Conservation (phyloP, 2,797 vertebrate genomes). For the Cephalopachus bancanus region DNA sequence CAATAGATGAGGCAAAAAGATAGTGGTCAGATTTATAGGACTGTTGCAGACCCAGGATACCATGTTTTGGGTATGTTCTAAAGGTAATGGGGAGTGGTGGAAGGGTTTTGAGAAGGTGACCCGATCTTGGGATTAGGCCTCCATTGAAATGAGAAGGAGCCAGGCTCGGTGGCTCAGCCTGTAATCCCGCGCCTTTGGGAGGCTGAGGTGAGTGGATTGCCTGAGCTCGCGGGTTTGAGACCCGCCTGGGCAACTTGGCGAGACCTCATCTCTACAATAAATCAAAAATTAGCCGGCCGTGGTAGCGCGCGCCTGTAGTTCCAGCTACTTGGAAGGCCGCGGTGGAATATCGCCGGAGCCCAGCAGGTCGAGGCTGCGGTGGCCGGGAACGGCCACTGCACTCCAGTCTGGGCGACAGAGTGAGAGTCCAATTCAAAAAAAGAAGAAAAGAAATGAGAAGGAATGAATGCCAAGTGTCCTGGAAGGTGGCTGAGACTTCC, state of each 20-base stretch:
- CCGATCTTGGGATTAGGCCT: background rate
- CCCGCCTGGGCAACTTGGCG: background rate
- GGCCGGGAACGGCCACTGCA: background rate
- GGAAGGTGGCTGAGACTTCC: background rate
- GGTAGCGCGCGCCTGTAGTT: background rate
- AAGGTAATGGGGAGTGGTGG: background rate
- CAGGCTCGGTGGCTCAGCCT: no score
- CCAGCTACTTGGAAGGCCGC: background rate
- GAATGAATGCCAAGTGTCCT: background rate
- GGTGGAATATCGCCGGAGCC: background rate
- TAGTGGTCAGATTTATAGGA: background rate
- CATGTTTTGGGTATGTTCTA: background rate
- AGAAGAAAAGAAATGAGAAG: background rate
- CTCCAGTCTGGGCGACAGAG: background rate
- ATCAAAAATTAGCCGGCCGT: background rate
- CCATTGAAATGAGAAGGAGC: background rate
- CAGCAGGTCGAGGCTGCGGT: background rate
- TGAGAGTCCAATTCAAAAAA: background rate
- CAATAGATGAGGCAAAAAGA: background rate
- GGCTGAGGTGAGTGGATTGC: no score
- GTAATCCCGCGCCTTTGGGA: no score
- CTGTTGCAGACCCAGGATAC: background rate
- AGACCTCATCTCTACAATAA: background rate
- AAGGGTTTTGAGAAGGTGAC: background rate
- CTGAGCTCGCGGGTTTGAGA: no score